Conservation (phyloP, 30 jellyfish, hydroid and myxozoan genomes). For the Pelagia noctiluca region DNA sequence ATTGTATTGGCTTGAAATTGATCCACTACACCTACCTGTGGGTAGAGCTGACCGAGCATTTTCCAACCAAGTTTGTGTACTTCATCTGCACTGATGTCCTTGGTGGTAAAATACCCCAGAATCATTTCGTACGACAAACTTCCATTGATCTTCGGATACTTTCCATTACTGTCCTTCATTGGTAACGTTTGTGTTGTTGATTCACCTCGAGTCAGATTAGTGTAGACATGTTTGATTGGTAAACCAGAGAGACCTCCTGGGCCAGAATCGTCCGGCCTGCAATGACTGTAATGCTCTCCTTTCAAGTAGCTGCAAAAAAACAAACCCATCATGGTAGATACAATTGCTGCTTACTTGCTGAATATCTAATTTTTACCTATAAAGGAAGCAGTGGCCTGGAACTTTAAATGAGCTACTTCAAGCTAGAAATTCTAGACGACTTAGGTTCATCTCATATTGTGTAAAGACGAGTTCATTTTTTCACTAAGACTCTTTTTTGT, state of each 20-base stretch:
- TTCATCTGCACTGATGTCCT: conserved; percentile 70
- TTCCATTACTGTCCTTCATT: conserved; percentile 16
- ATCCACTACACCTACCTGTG: conserved; percentile 82
- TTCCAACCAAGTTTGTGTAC: conserved; percentile 89
- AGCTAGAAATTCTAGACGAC: too few relatives aligned
- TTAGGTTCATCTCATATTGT: too few relatives aligned
- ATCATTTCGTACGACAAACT: conserved; percentile 75
- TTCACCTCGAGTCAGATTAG: conserved; percentile 58
- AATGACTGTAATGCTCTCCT: conserved; percentile 78
- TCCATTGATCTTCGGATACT: conserved; percentile 72
- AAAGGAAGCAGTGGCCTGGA: too few relatives aligned
- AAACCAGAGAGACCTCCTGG: conserved; percentile 94
- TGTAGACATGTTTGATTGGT: conserved; percentile 76
- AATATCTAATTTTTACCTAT: too few relatives aligned
- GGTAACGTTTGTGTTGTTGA: conserved; percentile 78
- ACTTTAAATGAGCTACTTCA: too few relatives aligned
- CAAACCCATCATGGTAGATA: too few relatives aligned
- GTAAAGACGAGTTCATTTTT: too few relatives aligned
- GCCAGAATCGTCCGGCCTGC: conserved; percentile 92
- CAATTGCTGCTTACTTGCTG: too few relatives aligned
- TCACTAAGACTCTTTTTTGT: too few relatives aligned
- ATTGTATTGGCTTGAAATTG: too few relatives aligned
- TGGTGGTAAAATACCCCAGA: conserved; percentile 92
- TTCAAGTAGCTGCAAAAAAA: conserved; percentile 93
- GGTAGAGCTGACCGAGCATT: conserved; percentile 74